A percentile compares a stretch with the other conserved stretches of the same genome.
phyloP scores from a whole-genome alignment of 2,797 vertebrate species.

The Neopelma chrysocephalum region DNA sequence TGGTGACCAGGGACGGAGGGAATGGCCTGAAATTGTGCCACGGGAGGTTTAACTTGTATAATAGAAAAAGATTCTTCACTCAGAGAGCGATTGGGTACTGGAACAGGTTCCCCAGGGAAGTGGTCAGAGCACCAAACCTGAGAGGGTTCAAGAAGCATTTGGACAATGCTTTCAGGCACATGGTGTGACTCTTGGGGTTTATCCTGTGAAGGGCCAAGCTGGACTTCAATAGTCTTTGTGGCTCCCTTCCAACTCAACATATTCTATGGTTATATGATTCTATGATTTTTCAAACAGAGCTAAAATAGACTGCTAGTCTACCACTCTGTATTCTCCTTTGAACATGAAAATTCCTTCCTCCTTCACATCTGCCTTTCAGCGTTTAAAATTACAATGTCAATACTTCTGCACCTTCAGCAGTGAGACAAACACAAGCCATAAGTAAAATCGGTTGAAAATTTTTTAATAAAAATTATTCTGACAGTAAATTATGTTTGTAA shows the following conservation, averaged over 20 bases:
- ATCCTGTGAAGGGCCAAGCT: not conserved
- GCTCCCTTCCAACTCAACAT: not conserved
- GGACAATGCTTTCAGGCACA: not conserved
- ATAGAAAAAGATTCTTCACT: not conserved
- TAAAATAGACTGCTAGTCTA: not conserved
- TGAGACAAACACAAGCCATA: not conserved
- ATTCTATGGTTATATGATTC: not conserved
- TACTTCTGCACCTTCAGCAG: not conserved
- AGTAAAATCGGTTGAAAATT: not conserved
- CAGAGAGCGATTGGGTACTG: rapidly evolving
- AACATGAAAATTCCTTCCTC: not conserved
- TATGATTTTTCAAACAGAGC: not conserved
- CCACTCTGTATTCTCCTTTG: not conserved
- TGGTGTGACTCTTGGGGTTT: not conserved
- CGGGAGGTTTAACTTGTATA: not conserved
- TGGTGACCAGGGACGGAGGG: not conserved
- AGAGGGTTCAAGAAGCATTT: not conserved
- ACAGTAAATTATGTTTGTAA: not conserved
- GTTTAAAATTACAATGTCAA: not conserved
- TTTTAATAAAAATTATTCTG: not conserved
- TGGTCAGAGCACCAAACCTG: not conserved
- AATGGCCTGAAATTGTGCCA: not conserved
- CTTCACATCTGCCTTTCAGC: not conserved
- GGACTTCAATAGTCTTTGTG: not conserved
- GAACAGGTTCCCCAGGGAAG: not conserved